Percentiles rank a stretch among this genome's conserved stretches.
phyloP scores from a whole-genome alignment of 2,797 vertebrate genomes.

The Antrozous pallidus region DNA sequence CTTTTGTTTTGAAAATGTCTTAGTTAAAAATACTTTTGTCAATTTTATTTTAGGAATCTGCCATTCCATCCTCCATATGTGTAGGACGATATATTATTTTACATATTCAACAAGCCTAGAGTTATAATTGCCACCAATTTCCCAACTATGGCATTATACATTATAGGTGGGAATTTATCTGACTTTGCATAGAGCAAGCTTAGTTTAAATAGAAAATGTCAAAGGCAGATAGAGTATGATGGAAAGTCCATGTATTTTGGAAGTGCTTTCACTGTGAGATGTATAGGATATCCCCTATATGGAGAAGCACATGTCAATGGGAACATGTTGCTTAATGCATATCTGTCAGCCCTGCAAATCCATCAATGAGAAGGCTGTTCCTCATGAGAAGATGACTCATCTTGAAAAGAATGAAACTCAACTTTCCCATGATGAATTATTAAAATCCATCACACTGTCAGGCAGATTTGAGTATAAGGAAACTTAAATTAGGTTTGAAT shows the following conservation, averaged over 20 bases:
- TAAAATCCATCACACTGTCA: background rate
- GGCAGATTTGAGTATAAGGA: background rate
- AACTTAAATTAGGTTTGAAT: background rate
- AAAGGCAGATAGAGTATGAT: background rate
- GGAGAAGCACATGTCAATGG: background rate
- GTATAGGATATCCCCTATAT: background rate
- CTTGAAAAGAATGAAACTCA: background rate
- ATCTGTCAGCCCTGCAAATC: background rate
- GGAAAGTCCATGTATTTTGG: background rate
- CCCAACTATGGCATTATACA: background rate
- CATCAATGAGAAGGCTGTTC: background rate
- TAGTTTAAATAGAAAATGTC: background rate
- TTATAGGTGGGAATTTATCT: background rate
- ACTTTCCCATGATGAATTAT: background rate
- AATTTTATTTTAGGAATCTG: background rate
- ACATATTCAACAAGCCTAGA: background rate
- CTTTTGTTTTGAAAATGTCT: background rate
- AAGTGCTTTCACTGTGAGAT: background rate
- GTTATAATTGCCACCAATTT: background rate
- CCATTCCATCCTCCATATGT: background rate
- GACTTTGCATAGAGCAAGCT: background rate
- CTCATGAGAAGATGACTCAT: background rate
- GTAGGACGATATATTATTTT: background rate
- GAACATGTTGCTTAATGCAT: background rate
- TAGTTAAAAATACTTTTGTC: background rate